phyloP scores from a whole-genome alignment of 2,113 vertebrate species.

The Glaucidium brasilianum region DNA sequence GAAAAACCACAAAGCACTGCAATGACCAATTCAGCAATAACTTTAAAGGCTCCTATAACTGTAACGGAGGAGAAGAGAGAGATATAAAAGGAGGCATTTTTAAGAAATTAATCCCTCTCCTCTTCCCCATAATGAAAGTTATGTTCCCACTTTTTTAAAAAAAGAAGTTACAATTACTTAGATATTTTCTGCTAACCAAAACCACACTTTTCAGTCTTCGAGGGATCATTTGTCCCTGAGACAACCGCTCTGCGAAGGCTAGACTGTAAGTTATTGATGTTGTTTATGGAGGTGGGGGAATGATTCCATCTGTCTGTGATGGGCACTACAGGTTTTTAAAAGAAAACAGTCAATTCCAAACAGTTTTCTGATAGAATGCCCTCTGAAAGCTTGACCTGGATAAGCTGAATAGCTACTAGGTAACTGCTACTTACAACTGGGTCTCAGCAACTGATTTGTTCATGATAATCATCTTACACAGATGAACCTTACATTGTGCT shows the following conservation, averaged over 20 bases:
- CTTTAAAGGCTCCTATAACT: background rate
- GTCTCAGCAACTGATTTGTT: conserved; percentile 78
- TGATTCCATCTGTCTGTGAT: conserved; percentile 32
- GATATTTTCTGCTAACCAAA: conserved; percentile 48
- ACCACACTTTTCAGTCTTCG: conserved; percentile 35
- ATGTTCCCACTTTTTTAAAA: background rate
- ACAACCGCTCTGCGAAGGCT: background rate
- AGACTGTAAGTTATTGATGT: conserved; percentile 3
- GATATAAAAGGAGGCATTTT: background rate
- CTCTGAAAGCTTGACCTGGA: conserved; percentile 26
- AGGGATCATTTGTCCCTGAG: conserved; percentile 35
- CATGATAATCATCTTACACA: conserved; percentile 78
- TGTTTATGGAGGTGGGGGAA: conserved; percentile 44
- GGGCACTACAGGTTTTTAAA: background rate
- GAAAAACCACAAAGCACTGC: background rate
- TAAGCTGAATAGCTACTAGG: conserved; percentile 23
- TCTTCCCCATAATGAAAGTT: background rate
- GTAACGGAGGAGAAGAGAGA: background rate
- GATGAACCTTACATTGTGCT: conserved; percentile 60
- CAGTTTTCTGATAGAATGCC: background rate
- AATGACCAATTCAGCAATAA: background rate
- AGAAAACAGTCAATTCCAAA: background rate
- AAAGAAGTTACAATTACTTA: background rate
- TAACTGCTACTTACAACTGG: conserved; percentile 21
- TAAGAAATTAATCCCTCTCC: background rate